phyloP scores from a whole-genome alignment of 2,888 invertebrate species.

The Sphaeridia pumilis region DNA sequence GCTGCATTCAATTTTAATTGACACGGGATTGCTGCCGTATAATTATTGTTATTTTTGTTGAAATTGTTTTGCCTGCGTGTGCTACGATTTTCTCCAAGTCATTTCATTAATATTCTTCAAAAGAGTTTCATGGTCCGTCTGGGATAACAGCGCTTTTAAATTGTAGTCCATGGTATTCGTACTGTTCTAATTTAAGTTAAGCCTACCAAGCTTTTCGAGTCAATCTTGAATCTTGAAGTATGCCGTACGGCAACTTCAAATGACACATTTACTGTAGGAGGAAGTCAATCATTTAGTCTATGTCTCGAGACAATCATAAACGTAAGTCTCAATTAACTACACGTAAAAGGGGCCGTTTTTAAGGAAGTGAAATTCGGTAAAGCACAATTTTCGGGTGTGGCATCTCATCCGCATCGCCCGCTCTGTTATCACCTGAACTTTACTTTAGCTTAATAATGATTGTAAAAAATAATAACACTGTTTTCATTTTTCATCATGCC shows the following conservation, averaged over 20 bases:
- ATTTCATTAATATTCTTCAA: neutral
- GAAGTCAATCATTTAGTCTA: too few species aligned
- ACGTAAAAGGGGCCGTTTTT: neutral
- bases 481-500: too few species aligned
- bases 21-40: neutral
- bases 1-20: slow-evolving; percentile 1
- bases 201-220: too few species aligned
- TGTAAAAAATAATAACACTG: too few species aligned
- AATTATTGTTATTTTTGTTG: neutral
- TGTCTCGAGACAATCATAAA: too few species aligned
- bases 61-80: neutral
- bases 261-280: too few species aligned
- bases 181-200: too few species aligned
- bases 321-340: neutral
- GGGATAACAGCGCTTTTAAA: too few species aligned
- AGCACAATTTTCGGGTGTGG: slow-evolving; percentile 3
- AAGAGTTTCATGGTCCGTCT: neutral
- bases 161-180: too few species aligned
- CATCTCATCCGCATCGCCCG: neutral
- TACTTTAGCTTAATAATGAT: slow-evolving; percentile 3
- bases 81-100: neutral
- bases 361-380: neutral
- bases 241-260: too few species aligned
- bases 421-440: neutral
- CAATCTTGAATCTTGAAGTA: too few species aligned